Base-by-base conservation (phyloP, 2,113 vertebrate species). In the Psilopsiagon aurifrons region DNA sequence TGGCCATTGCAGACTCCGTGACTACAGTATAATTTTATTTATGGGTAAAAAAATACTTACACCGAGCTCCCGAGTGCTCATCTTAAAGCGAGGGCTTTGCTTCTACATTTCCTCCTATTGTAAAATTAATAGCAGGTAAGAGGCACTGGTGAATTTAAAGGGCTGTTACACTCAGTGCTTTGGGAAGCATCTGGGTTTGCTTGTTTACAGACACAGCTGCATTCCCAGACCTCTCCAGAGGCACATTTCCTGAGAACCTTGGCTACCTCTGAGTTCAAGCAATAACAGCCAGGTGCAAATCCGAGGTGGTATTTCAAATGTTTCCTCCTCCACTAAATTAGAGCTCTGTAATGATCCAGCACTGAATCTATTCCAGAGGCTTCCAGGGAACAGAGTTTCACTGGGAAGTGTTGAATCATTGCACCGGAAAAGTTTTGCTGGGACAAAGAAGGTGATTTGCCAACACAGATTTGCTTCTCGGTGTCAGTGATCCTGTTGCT, bases 11-110 rank as follows among this genome's bases (percentile, higher is more conserved):
- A 86, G 89, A 8, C 86, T 75, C 81, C 3, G 9, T 18, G 83
- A 28, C 86, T 88, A n/a, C 39, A 31, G 70, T 15, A 16, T 25
- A 37, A 47, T 83, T 81, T 80, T 77, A 92, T 94, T 94, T 64
- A 47, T 17, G 83, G 68, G 35, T 92, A 84, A 95, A 90, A 51
- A 75, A 62, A 68, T 33, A 39, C 71, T 47, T 18, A 46, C 78
- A 23, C 47, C 0, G 5, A 89, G 84, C 86, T 83, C 29, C 13
- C 7, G 2, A 55, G 62, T 63, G 31, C 60, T 68, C 29, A 66
- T 73, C 74, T 76, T 63, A 24, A 19, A 66, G 86, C 47, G 11
- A 43, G 33, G 62, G 62, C 11, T 91, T 51, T 23, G 18, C 69
- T 39, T 24, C 64, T 85, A 7, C 94, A 23, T 51, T 69, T 79